These are phyloP conservation scores for Tringa solitaria DNA, from an alignment of 2,113 vertebrate species.

Conservation along the genomic window DNA sequence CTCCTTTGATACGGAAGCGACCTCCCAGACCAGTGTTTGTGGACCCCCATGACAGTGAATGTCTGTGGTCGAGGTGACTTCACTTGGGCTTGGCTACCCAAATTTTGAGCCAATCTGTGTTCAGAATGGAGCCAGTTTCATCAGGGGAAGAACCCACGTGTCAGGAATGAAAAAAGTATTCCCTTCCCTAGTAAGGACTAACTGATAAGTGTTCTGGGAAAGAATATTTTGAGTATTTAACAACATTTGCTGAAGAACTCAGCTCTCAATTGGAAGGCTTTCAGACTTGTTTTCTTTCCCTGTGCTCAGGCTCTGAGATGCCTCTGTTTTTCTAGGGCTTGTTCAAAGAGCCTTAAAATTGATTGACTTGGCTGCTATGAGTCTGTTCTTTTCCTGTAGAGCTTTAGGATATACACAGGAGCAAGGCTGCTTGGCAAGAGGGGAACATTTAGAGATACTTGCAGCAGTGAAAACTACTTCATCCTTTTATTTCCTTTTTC, in stretches of 20 bases:
- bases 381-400: background rate
- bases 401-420: background rate
- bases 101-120: background rate
- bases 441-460: background rate
- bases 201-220: background rate
- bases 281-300: background rate
- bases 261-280: background rate
- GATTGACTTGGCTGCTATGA: background rate
- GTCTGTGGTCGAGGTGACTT: background rate
- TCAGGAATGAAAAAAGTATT: background rate
- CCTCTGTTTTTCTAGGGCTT: background rate
- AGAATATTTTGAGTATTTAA: background rate
- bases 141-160: background rate
- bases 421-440: background rate
- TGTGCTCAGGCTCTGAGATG: background rate
- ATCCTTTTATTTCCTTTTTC: background rate
- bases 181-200: background rate
- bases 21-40: background rate
- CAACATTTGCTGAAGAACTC: background rate
- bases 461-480: background rate
- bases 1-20: background rate
- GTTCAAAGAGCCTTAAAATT: slow-evolving; percentile 1
- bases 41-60: background rate
- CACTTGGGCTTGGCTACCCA: background rate
- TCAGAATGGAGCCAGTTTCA: background rate